phyloP scores from a whole-genome alignment of 2,797 vertebrate species.

The Kryptopterus vitreolus region DNA sequence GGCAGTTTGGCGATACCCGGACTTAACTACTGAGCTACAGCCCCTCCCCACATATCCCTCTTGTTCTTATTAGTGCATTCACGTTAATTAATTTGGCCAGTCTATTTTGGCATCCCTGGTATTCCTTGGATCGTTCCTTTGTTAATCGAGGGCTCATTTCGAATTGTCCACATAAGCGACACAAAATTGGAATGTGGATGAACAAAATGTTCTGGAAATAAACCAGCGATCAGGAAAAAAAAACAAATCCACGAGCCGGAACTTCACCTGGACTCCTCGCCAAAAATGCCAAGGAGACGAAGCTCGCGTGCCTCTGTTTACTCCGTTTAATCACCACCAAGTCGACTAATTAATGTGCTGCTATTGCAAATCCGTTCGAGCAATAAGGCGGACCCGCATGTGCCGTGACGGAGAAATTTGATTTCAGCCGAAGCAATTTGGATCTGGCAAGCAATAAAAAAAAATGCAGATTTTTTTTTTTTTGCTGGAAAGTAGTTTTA shows the following conservation, averaged over 20 bases:
- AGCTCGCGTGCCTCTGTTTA: constrained; percentile 20
- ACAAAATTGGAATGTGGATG: constrained; percentile 22
- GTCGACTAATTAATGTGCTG: constrained; percentile 51
- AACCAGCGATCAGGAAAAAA: constrained; percentile 20
- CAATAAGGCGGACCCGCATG: constrained; percentile 4
- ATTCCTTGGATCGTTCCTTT: constrained; percentile 47
- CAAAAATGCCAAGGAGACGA: constrained; percentile 28
- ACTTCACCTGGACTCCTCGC: constrained; percentile 21
- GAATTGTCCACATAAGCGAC: constrained; percentile 47
- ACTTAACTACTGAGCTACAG: no score
- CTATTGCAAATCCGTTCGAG: constrained; percentile 29
- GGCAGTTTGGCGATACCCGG: no score
- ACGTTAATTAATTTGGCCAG: constrained; percentile 52
- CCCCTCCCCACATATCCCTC: constrained; percentile 38
- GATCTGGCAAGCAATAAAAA: background rate
- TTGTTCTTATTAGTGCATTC: constrained; percentile 46
- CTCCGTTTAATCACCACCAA: constrained; percentile 45
- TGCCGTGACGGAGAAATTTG: constrained; percentile 10
- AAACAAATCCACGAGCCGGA: constrained; percentile 4
- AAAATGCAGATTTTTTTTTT: background rate
- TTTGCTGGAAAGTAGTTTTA: background rate
- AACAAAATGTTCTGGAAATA: constrained; percentile 38
- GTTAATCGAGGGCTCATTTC: constrained; percentile 55
- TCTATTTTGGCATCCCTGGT: constrained; percentile 44
- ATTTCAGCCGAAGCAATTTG: background rate